A percentile compares a stretch with the other conserved stretches of the same genome.
Evolutionary conservation across 2,888 invertebrate species (phyloP).

Genomic region (Horisme vitalbata): DNA sequence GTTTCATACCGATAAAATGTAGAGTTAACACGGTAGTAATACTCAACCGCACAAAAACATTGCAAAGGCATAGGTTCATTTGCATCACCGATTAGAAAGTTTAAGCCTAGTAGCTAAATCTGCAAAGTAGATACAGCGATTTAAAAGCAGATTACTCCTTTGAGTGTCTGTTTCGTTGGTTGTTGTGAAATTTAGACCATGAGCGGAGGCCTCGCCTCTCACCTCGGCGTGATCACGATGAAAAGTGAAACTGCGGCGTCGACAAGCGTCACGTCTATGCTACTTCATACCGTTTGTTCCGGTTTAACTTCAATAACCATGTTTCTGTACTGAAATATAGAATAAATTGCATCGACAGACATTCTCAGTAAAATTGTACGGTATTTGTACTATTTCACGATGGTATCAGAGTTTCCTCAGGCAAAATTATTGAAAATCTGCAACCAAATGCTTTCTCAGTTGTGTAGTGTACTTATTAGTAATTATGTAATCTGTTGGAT

Average conservation of each 20-base stretch:
- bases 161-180: slow-evolving; percentile 59
- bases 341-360: slow-evolving; percentile 24
- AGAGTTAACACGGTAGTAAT: not conserved
- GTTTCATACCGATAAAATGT: slow-evolving; percentile 9
- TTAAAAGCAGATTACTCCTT: slow-evolving; percentile 50
- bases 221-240: slow-evolving; percentile 67
- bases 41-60: too few relatives aligned
- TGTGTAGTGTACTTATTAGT: slow-evolving; percentile 26
- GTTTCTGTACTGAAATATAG: too few relatives aligned
- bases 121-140: slow-evolving; percentile 37
- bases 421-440: too few relatives aligned
- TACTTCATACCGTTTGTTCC: slow-evolving; percentile 72
- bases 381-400: too few relatives aligned
- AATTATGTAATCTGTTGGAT: slow-evolving; percentile 52
- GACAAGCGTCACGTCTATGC: slow-evolving; percentile 68
- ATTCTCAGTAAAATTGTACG: too few relatives aligned
- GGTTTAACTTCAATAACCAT: slow-evolving; percentile 58
- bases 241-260: slow-evolving; percentile 78
- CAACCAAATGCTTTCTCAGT: slow-evolving; percentile 21
- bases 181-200: slow-evolving; percentile 77
- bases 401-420: too few relatives aligned
- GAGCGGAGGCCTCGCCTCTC: slow-evolving; percentile 76
- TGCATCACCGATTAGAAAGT: slow-evolving; percentile 34
- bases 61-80: slow-evolving; percentile 24
- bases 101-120: slow-evolving; percentile 25